These are phyloP conservation scores for Heterocephalus glaber DNA, from an alignment of 2,113 vertebrate genomes.

Conservation along the genomic window DNA sequence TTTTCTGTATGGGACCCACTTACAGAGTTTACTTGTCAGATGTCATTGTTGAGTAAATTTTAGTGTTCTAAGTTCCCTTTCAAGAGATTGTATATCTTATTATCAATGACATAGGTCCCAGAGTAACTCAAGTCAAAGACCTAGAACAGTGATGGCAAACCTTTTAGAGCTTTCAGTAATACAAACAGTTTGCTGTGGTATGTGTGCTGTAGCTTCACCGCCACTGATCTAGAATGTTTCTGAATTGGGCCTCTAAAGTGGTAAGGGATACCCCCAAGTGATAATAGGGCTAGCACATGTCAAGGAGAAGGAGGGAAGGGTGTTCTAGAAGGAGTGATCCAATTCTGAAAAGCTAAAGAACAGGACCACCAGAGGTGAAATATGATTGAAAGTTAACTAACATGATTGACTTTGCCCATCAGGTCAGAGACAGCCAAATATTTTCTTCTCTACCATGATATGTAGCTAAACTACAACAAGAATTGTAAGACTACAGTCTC, in stretches of 20 bases:
- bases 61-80: not conserved
- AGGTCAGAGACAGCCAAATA: not conserved
- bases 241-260: not conserved
- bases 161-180: not conserved
- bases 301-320: not conserved
- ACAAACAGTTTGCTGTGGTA: not conserved
- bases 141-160: not conserved
- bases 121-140: not conserved
- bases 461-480: not conserved
- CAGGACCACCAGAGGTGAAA: not conserved
- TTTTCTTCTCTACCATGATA: not conserved
- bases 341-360: not conserved
- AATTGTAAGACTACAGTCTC: not conserved
- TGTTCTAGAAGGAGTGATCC: accelerated
- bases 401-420: not conserved
- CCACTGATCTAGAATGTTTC: not conserved
- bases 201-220: too few species aligned
- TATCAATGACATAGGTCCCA: not conserved
- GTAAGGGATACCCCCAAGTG: not conserved
- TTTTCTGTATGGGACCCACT: not conserved
- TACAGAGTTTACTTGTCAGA: not conserved
- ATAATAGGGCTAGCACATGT: not conserved
- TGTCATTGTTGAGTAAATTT: not conserved
- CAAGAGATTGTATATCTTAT: not conserved
- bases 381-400: not conserved